A percentile compares a stretch with the other conserved stretches of the same genome.
These are phyloP conservation scores for Addax nasomaculatus DNA, from an alignment of 2,113 vertebrate species.

Conservation along the genomic window DNA sequence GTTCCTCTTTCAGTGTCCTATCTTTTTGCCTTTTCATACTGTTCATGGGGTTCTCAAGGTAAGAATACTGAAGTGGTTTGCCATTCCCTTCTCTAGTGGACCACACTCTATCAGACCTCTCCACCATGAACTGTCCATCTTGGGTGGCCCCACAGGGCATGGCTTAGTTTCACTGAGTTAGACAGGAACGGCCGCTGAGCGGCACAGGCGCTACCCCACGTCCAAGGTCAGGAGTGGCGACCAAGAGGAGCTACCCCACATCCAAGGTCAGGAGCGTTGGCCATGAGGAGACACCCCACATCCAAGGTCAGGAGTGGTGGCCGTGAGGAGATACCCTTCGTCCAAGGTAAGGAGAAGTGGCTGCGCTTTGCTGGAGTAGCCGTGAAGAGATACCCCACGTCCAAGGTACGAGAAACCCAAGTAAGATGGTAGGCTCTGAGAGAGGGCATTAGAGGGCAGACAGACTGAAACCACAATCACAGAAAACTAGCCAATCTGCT, in stretches of 20 bases:
- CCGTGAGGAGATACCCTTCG: fast-evolving
- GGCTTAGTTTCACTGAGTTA: background rate
- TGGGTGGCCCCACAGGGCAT: background rate
- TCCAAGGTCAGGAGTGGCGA: background rate
- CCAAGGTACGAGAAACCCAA: background rate
- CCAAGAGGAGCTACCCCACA: fast-evolving
- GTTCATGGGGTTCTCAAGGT: background rate
- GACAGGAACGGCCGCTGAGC: fast-evolving
- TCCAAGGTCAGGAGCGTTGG: background rate
- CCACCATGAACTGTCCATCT: background rate
- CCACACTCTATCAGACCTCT: background rate
- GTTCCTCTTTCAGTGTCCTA: background rate
- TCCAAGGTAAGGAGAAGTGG: background rate
- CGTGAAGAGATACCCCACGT: background rate
- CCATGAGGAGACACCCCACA: background rate
- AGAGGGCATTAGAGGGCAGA: background rate
- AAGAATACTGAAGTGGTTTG: background rate
- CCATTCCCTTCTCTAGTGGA: background rate
- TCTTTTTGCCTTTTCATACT: background rate
- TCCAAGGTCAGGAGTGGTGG: too few species aligned
- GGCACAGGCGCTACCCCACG: fast-evolving
- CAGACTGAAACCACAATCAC: background rate
- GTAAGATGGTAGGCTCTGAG: background rate
- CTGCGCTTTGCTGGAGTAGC: background rate
- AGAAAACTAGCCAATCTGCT: background rate